These are phyloP conservation scores for Aleiodes sp. DNA, from an alignment of 1,140 invertebrate genomes.

Conservation along the genomic window DNA sequence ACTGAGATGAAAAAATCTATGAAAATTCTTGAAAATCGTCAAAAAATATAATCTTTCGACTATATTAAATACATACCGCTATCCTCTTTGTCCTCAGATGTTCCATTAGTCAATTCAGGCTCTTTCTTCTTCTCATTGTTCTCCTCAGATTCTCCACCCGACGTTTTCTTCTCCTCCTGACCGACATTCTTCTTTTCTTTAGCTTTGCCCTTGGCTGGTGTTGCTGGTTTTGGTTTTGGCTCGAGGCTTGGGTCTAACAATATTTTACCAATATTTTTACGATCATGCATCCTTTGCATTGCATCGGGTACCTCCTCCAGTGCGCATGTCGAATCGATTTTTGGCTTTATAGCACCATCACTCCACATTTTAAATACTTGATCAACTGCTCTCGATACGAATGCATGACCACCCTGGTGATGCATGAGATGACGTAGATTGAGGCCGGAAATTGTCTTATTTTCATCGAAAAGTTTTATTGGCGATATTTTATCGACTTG, in stretches of 20 bases:
- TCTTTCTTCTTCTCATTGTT: constrained; percentile 69
- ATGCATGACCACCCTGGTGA: constrained; percentile 78
- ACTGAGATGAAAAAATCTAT: neutral
- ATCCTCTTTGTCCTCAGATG: constrained; percentile 66
- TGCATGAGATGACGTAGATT: constrained; percentile 86
- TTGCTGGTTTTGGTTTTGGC: constrained; percentile 80
- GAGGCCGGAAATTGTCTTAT: constrained; percentile 83
- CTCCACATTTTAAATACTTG: constrained; percentile 80
- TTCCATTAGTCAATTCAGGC: constrained; percentile 65
- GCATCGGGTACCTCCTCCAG: constrained; percentile 88
- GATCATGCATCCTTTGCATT: constrained; percentile 92
- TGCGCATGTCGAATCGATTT: constrained; percentile 86
- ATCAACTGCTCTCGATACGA: constrained; percentile 75
- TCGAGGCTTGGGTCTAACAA: constrained; percentile 82
- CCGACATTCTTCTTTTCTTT: constrained; percentile 77
- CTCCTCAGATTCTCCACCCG: constrained; percentile 64
- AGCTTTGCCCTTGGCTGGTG: constrained; percentile 76
- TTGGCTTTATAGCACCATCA: constrained; percentile 81
- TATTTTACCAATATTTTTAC: constrained; percentile 90
- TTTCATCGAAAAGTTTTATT: constrained; percentile 89
- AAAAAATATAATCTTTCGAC: constrained; percentile 6
- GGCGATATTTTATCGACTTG: constrained; percentile 90
- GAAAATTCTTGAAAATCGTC: neutral
- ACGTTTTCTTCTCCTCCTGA: constrained; percentile 73
- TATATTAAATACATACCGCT: constrained; percentile 55